Percentiles rank a stretch among this genome's conserved stretches.
Conservation (phyloP, 1,140 invertebrate genomes). For the Grapholita molesta region DNA sequence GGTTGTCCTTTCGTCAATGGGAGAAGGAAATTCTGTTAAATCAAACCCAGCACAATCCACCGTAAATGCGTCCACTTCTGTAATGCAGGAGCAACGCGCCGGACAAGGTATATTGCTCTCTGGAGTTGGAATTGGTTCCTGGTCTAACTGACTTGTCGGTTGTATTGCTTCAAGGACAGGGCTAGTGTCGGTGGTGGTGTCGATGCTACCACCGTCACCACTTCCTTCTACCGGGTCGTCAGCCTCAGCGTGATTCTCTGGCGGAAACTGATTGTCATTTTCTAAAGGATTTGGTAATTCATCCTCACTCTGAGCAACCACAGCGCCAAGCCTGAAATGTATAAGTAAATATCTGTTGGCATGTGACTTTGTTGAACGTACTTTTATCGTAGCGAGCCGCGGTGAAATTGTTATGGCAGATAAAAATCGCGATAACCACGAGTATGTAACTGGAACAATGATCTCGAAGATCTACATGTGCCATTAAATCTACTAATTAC, state of each 20-base stretch:
- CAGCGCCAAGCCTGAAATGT: slow-evolving; percentile 47
- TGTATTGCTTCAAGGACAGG: slow-evolving; percentile 43
- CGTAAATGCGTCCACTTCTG: slow-evolving; percentile 50
- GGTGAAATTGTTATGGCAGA: slow-evolving; percentile 62
- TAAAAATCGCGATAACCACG: slow-evolving; percentile 66
- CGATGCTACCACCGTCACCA: slow-evolving; percentile 41
- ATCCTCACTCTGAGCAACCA: slow-evolving; percentile 48
- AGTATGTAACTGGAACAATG: slow-evolving; percentile 45
- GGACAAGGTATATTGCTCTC: slow-evolving; percentile 41
- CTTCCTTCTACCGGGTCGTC: slow-evolving; percentile 52
- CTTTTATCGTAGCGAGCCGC: slow-evolving; percentile 64
- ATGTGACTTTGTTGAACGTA: slow-evolving; percentile 53
- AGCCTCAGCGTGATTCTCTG: slow-evolving; percentile 43
- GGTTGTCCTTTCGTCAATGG: slow-evolving; percentile 53
- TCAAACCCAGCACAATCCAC: slow-evolving; percentile 61
- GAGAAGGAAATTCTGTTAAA: slow-evolving; percentile 54
- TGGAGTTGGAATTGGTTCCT: slow-evolving; percentile 27
- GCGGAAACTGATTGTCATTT: slow-evolving; percentile 58
- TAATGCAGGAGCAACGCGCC: slow-evolving; percentile 53
- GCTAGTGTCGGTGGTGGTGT: slow-evolving; percentile 33
- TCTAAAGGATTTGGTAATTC: slow-evolving; percentile 56
- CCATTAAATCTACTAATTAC: neutral
- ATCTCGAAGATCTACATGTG: neutral
- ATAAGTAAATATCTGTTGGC: slow-evolving; percentile 38
- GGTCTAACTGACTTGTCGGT: slow-evolving; percentile 19